phyloP scores from a whole-genome alignment of 64 coral and sea anemone species.

The Platygyra sinensis region DNA sequence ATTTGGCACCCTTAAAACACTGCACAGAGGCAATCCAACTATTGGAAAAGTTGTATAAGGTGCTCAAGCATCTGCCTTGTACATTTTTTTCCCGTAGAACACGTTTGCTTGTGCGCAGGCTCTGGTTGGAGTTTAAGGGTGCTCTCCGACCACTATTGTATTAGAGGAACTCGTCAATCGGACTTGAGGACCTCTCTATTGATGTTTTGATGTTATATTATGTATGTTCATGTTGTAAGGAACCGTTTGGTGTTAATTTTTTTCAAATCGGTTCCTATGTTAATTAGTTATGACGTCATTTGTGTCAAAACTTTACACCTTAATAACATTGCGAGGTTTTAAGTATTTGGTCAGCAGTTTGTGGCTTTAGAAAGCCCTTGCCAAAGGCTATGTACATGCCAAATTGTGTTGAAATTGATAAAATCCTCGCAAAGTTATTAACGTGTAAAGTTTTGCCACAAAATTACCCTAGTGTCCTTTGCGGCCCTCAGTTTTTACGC shows the following conservation, averaged over 20 bases:
- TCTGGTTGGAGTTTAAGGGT: conserved; percentile 32
- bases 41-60: not conserved
- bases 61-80: not conserved
- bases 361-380: too few species aligned
- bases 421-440: too few species aligned
- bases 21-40: conserved; percentile 19
- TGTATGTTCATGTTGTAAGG: not conserved
- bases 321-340: too few species aligned
- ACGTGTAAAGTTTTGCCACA: too few species aligned
- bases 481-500: too few species aligned
- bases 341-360: too few species aligned
- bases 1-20: conserved; percentile 35
- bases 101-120: conserved; percentile 2
- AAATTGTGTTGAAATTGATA: too few species aligned
- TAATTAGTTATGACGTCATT: conserved; percentile 13
- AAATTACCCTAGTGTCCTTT: too few species aligned
- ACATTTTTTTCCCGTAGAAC: conserved; percentile 19
- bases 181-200: not conserved
- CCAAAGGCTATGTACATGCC: too few species aligned
- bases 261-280: not conserved
- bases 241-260: conserved; percentile 32
- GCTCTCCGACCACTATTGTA: not conserved
- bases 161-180: not conserved
- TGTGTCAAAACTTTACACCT: not conserved
- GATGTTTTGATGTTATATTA: conserved; percentile 9